These are phyloP conservation scores for Margarornis squamiger DNA, from an alignment of 2,797 vertebrate species.

Conservation along the genomic window DNA sequence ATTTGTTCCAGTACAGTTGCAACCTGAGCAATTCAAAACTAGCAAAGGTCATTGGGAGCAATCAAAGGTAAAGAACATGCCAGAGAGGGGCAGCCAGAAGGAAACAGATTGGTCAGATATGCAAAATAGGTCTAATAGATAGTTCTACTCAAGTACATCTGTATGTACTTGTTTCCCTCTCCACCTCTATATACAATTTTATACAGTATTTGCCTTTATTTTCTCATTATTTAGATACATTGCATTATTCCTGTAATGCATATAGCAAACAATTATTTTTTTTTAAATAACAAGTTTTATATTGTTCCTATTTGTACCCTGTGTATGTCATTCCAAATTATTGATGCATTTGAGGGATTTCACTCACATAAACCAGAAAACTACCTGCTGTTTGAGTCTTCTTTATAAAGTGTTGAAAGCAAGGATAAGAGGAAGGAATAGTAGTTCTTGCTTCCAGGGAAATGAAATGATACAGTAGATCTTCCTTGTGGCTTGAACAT, in stretches of 20 bases:
- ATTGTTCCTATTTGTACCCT: neutral
- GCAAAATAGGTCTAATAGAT: neutral
- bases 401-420: neutral
- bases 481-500: neutral
- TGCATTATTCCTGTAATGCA: neutral
- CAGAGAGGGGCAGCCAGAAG: neutral
- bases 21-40: constrained; percentile 52
- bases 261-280: neutral
- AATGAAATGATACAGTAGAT: neutral
- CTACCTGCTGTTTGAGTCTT: neutral
- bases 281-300: fast-evolving
- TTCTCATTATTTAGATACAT: neutral
- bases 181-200: neutral
- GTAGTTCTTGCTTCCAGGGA: neutral
- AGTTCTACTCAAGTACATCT: neutral
- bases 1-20: constrained; percentile 63
- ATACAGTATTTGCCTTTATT: neutral
- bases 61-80: neutral
- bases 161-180: neutral
- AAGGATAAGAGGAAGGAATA: neutral
- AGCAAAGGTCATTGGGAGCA: constrained; percentile 58
- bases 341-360: neutral
- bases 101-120: neutral
- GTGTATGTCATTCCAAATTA: neutral
- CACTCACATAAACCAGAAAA: neutral